Evolutionary conservation across 2,113 vertebrate genomes (phyloP).

Genomic region (Brachyistius frenatus): DNA sequence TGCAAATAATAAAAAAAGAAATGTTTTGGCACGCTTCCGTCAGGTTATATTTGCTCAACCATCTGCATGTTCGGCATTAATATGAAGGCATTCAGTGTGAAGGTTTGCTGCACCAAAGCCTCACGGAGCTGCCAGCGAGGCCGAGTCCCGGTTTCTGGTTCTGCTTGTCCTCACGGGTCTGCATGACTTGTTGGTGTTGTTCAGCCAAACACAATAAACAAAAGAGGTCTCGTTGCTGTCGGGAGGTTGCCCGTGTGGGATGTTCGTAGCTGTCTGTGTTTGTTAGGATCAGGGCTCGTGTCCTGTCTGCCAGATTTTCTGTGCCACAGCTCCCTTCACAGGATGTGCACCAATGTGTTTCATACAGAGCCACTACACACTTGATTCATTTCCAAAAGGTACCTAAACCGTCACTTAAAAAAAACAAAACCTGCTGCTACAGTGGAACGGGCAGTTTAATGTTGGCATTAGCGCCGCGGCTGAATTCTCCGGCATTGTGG

Average conservation of each 20-base stretch:
- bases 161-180: background rate
- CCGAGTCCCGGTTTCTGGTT: background rate
- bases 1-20: too few relatives aligned
- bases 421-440: background rate
- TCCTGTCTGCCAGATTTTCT: too few relatives aligned
- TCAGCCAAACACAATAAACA: constrained; percentile 7
- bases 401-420: background rate
- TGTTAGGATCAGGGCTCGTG: background rate
- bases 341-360: background rate
- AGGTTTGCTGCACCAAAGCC: background rate
- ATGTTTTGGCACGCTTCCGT: too few relatives aligned
- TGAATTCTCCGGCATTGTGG: constrained; percentile 33
- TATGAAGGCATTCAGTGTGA: background rate
- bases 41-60: too few relatives aligned
- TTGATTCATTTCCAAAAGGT: background rate
- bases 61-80: too few relatives aligned
- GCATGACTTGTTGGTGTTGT: background rate
- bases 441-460: constrained; percentile 13
- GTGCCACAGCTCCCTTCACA: background rate
- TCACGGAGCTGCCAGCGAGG: background rate
- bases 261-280: background rate
- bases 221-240: background rate
- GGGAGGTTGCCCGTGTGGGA: background rate
- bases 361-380: background rate
- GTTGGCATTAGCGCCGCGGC: constrained; percentile 5